phyloP scores from a whole-genome alignment of 2,888 invertebrate genomes.

The Octodonta nipae region DNA sequence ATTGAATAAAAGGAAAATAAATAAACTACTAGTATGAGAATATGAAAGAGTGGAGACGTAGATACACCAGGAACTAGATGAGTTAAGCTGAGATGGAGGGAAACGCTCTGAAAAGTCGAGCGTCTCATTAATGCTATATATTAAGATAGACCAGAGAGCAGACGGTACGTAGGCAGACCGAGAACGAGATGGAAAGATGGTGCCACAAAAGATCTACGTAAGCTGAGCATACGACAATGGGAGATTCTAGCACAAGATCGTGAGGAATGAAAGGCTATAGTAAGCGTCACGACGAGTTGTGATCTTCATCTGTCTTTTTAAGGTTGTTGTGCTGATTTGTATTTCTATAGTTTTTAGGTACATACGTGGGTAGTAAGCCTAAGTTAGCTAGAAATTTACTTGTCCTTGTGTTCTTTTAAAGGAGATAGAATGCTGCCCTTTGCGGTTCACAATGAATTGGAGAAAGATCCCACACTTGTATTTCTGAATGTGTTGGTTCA shows the following conservation, averaged over 20 bases:
- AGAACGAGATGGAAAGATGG: slow-evolving; percentile 1
- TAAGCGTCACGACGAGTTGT: too few relatives aligned
- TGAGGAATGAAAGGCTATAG: neutral
- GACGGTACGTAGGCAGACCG: neutral
- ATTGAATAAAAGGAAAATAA: slow-evolving; percentile 1
- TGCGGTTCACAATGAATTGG: too few relatives aligned
- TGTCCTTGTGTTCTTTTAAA: too few relatives aligned
- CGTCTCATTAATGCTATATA: neutral
- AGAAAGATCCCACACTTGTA: too few relatives aligned
- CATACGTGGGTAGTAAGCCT: too few relatives aligned
- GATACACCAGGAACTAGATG: neutral
- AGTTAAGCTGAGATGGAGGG: neutral
- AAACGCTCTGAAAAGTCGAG: neutral
- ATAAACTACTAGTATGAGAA: neutral
- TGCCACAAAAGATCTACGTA: neutral
- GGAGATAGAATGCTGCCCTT: too few relatives aligned
- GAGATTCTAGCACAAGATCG: neutral
- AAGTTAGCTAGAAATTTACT: too few relatives aligned
- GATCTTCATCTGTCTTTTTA: too few relatives aligned
- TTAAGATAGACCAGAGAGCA: neutral
- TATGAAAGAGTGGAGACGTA: neutral
- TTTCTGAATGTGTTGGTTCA: too few relatives aligned
- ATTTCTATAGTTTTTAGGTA: too few relatives aligned
- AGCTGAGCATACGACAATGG: slow-evolving; percentile 1
- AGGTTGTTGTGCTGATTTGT: too few relatives aligned